Percentiles rank a stretch among this genome's conserved stretches.
Evolutionary conservation across 2,113 vertebrate genomes (phyloP).

Genomic region (Leptobrachium leishanense): DNA sequence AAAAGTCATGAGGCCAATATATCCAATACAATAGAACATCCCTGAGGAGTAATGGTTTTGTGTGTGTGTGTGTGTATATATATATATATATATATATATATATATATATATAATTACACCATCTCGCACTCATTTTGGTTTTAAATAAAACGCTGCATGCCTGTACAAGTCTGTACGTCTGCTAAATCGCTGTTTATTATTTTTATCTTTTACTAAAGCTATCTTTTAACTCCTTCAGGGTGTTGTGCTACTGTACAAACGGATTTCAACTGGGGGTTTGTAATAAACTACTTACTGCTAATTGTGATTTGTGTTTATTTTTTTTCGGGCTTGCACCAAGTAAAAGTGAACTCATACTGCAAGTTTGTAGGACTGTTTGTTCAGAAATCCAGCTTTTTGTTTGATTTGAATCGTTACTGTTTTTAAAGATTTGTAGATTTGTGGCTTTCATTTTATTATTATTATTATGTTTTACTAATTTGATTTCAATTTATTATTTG

Average conservation of each 20-base stretch:
- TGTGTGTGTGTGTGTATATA: no score
- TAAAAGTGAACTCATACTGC: conserved; percentile 96
- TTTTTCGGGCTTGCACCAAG: conserved; percentile 69
- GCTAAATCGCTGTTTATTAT: conserved; percentile 68
- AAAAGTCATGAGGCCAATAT: no score
- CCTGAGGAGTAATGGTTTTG: no score
- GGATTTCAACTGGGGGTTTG: conserved; percentile 69
- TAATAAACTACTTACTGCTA: conserved; percentile 69
- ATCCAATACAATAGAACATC: no score
- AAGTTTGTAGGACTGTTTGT: conserved; percentile 89
- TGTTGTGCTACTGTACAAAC: conserved; percentile 86
- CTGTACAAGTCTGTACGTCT: conserved; percentile 64
- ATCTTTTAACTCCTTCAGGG: conserved; percentile 84
- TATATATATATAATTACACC: no score
- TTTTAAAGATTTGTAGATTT: conserved; percentile 84
- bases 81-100: no score
- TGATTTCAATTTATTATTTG: conserved; percentile 60
- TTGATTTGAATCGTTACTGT: conserved; percentile 90
- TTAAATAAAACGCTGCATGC: conserved; percentile 84
- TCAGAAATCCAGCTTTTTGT: conserved; percentile 72
- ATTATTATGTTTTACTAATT: conserved; percentile 34
- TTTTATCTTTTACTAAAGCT: conserved; percentile 61
- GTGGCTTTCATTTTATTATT: conserved; percentile 72
- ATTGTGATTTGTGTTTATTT: conserved; percentile 60
- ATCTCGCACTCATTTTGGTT: conserved; percentile 53